phyloP scores from a whole-genome alignment of 2,888 invertebrate genomes.

The Drosophila atroscutellata region DNA sequence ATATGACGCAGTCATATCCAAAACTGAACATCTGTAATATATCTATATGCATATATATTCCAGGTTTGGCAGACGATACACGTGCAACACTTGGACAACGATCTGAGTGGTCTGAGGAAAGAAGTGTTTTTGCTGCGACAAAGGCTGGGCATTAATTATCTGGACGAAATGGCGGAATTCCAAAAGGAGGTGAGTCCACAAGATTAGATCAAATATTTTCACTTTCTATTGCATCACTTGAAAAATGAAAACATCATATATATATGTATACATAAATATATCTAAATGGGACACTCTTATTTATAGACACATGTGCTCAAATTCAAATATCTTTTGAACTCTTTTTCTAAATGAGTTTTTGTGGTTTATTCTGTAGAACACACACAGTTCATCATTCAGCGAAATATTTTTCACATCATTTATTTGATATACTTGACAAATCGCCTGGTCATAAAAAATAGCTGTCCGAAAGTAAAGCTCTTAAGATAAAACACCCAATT shows the following conservation, averaged over 20 bases:
- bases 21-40: background rate
- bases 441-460: conserved; percentile 19
- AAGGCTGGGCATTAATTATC: conserved; percentile 82
- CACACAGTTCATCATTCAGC: background rate
- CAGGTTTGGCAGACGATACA: conserved; percentile 83
- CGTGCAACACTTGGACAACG: conserved; percentile 75
- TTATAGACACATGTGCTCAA: conserved; percentile 58
- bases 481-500: conserved; percentile 40
- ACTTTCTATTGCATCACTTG: conserved; percentile 26
- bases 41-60: background rate
- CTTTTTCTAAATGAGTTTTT: conserved; percentile 10
- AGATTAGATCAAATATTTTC: conserved; percentile 1
- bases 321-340: conserved; percentile 46
- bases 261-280: background rate
- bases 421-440: conserved; percentile 32
- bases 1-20: conserved; percentile 31
- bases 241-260: conserved; percentile 15
- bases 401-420: conserved; percentile 29
- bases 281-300: conserved; percentile 59
- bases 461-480: conserved; percentile 14
- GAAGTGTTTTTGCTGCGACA: conserved; percentile 81
- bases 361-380: background rate
- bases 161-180: conserved; percentile 83
- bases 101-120: conserved; percentile 76
- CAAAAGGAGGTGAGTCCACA: conserved; percentile 81